Percentiles rank a stretch among this genome's conserved stretches.
Conservation (phyloP, 1,140 invertebrate species). For the Branchinecta lynchi region DNA sequence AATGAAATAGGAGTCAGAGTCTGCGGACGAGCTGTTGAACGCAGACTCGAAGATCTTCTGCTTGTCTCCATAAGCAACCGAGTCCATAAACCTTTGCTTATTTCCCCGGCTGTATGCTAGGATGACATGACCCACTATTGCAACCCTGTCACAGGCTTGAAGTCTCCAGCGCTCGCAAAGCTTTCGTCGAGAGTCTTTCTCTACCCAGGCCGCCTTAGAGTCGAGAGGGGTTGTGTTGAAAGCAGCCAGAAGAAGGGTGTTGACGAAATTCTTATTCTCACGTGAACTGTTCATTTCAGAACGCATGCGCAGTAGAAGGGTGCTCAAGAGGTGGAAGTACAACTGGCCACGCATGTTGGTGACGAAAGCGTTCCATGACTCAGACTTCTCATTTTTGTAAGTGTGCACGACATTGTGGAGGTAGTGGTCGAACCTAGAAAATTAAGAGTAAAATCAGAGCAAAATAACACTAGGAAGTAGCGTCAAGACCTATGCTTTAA, state of each 20-base stretch:
- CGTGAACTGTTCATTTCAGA: background rate
- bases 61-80: background rate
- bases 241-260: background rate
- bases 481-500: no score
- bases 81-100: background rate
- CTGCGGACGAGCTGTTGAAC: background rate
- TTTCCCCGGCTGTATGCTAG: background rate
- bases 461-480: no score
- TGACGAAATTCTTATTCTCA: background rate
- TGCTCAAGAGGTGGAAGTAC: background rate
- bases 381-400: background rate
- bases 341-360: background rate
- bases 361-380: background rate
- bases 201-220: background rate
- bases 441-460: background rate
- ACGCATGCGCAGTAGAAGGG: background rate
- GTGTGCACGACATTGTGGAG: background rate
- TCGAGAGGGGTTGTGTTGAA: background rate
- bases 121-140: background rate
- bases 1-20: background rate
- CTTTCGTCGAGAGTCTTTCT: background rate
- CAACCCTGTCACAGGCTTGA: background rate
- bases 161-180: background rate
- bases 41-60: background rate
- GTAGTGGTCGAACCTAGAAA: background rate